Conservation (phyloP, 2,888 invertebrate genomes). For the Listrodromus nycthemerus region DNA sequence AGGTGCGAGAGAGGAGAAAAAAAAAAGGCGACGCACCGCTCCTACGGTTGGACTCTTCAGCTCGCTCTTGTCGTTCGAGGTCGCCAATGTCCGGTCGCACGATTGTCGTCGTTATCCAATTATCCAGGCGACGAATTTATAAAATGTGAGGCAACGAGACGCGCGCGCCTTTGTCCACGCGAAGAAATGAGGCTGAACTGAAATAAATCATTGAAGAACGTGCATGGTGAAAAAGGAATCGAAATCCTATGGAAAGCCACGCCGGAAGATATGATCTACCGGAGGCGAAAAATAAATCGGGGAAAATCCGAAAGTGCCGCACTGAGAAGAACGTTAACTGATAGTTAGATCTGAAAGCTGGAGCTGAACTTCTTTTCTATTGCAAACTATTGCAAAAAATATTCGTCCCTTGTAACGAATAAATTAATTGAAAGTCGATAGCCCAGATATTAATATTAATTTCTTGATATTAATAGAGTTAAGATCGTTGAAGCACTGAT, state of each 20-base stretch:
- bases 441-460: no score
- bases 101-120: slow-evolving; percentile 54
- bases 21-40: slow-evolving; percentile 62
- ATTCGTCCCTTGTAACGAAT: no score
- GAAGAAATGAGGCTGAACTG: background rate
- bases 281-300: no score
- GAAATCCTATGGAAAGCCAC: background rate
- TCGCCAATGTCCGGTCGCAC: slow-evolving; percentile 65
- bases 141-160: no score
- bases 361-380: no score
- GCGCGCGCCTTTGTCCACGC: background rate
- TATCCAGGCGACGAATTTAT: slow-evolving; percentile 48
- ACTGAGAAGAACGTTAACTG: no score
- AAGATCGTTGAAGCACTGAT: no score
- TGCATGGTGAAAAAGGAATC: background rate
- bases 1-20: slow-evolving; percentile 18
- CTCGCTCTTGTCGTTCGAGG: slow-evolving; percentile 67
- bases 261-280: no score
- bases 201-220: slow-evolving; percentile 39
- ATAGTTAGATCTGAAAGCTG: no score
- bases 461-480: no score
- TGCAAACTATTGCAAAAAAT: slow-evolving; percentile 6
- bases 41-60: slow-evolving; percentile 14
- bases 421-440: no score
- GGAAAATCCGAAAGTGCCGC: no score